A percentile compares a stretch with the other conserved stretches of the same genome.
Conservation (phyloP, 2,888 invertebrate genomes). For the Loripinus fragilis region DNA sequence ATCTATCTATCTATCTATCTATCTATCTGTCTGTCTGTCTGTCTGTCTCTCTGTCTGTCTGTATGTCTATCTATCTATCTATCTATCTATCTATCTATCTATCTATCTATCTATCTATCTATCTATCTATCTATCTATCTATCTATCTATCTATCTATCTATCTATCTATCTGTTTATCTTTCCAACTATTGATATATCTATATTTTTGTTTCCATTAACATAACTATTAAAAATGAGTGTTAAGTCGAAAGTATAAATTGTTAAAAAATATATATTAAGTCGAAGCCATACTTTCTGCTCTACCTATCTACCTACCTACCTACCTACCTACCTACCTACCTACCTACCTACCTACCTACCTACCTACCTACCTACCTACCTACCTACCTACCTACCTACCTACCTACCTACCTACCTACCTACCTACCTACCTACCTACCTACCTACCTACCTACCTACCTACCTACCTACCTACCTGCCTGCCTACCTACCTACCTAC, state of each 20-base stretch:
- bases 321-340: neutral
- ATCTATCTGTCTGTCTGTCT: too few species aligned
- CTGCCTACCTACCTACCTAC: neutral
- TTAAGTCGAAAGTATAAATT: too few species aligned
- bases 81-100: neutral
- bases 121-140: neutral
- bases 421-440: neutral
- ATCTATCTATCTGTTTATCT: too few species aligned
- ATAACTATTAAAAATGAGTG: too few species aligned
- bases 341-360: neutral
- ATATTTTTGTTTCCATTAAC: too few species aligned
- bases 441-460: neutral
- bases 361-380: neutral
- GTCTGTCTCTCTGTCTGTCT: too few species aligned
- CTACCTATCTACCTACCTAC: neutral
- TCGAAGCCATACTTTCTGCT: too few species aligned
- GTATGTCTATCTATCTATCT: too few species aligned
- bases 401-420: neutral
- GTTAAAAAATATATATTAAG: too few species aligned
- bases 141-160: neutral
- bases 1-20: too few species aligned
- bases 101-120: constrained; percentile 9
- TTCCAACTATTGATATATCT: too few species aligned
- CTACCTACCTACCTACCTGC: neutral
- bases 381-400: neutral